phyloP scores from a whole-genome alignment of 2,888 invertebrate genomes.

The Mimumesa dahlbomi region DNA sequence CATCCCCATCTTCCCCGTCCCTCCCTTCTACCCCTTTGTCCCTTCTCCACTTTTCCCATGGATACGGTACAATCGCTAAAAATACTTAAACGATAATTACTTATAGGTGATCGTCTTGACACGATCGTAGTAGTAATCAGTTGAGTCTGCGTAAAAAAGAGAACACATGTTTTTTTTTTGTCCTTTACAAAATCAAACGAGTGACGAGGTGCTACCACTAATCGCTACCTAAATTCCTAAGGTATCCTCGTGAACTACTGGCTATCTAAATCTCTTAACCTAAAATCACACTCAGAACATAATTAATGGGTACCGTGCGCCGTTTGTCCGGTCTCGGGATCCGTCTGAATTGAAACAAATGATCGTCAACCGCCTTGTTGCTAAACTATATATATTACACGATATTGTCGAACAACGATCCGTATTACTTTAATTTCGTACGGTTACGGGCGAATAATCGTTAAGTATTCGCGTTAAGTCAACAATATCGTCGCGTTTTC shows the following conservation, averaged over 20 bases:
- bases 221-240: slow-evolving; percentile 39
- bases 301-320: slow-evolving; percentile 52
- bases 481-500: background rate
- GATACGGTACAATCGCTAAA: slow-evolving; percentile 23
- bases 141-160: slow-evolving; percentile 56
- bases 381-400: too few species aligned
- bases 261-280: slow-evolving; percentile 63
- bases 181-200: slow-evolving; percentile 26
- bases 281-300: slow-evolving; percentile 78
- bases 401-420: too few species aligned
- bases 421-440: too few species aligned
- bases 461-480: too few species aligned
- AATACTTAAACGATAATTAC: slow-evolving; percentile 40
- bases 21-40: background rate
- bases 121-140: slow-evolving; percentile 32
- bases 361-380: slow-evolving; percentile 7
- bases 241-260: slow-evolving; percentile 51
- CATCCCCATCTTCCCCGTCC: background rate
- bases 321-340: slow-evolving; percentile 18
- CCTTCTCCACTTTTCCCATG: slow-evolving; percentile 1
- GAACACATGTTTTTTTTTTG: slow-evolving; percentile 48
- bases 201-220: slow-evolving; percentile 21
- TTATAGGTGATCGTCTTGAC: slow-evolving; percentile 1
- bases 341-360: slow-evolving; percentile 11
- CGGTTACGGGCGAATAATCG: too few species aligned